phyloP scores from a whole-genome alignment of 2,797 vertebrate species.

The Gastrophryne carolinensis region DNA sequence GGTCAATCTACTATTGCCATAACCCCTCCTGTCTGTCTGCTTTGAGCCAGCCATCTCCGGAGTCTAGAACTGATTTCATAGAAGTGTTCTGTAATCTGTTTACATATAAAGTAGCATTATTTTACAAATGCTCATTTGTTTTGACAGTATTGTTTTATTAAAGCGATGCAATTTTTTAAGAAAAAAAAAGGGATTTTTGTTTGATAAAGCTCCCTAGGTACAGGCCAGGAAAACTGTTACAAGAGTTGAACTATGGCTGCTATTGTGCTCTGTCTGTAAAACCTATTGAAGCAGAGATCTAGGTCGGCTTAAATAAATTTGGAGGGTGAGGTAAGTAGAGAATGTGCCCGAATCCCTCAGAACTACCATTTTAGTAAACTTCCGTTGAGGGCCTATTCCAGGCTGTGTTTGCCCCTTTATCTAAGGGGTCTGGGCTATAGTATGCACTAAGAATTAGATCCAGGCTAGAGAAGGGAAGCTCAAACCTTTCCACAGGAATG shows the following conservation, averaged over 20 bases:
- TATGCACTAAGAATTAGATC: no score
- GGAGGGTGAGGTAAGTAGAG: no score
- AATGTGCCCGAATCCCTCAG: no score
- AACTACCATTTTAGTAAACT: no score
- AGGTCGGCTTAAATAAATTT: no score
- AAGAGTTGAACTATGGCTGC: background rate
- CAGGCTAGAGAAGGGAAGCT: no score
- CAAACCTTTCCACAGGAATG: no score
- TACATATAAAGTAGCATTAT: constrained; percentile 67
- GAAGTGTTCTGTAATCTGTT: constrained; percentile 66
- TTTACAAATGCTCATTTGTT: constrained; percentile 63
- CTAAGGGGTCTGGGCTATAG: no score
- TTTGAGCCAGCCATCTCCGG: background rate
- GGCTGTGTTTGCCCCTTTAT: no score
- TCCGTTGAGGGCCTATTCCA: no score
- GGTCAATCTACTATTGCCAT: background rate
- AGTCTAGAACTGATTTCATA: constrained; percentile 60
- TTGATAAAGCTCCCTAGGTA: constrained; percentile 17
- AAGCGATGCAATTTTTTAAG: constrained; percentile 7
- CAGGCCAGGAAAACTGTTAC: background rate
- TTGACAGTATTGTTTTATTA: constrained; percentile 65
- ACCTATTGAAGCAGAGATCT: no score
- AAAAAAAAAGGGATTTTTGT: constrained; percentile 22
- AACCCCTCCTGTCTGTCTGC: background rate
- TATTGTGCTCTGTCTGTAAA: background rate